Evolutionary conservation across 2,888 invertebrate species (phyloP).

Genomic region (Leucania comma): DNA sequence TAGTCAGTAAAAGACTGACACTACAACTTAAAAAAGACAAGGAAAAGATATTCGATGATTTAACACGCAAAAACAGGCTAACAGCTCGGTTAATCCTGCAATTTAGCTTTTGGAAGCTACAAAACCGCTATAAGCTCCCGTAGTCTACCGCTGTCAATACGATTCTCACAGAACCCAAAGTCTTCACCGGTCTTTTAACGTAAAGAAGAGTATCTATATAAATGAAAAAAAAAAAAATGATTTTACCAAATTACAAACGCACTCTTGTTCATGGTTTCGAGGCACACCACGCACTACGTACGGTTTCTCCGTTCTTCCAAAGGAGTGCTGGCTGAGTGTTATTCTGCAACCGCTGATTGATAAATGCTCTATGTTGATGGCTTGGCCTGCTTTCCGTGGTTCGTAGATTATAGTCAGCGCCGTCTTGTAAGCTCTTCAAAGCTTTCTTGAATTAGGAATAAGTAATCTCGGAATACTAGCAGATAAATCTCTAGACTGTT

Average conservation of each 20-base stretch:
- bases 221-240: background rate
- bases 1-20: too few relatives aligned
- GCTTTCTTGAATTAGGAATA: background rate
- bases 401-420: too few relatives aligned
- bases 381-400: too few relatives aligned
- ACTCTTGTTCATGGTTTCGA: slow-evolving; percentile 42
- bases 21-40: too few relatives aligned
- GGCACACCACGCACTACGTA: slow-evolving; percentile 13
- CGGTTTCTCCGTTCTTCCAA: background rate
- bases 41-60: too few relatives aligned
- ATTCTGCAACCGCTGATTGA: slow-evolving; percentile 43
- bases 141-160: background rate
- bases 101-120: background rate
- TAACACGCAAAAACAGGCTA: too few relatives aligned
- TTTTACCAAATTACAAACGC: slow-evolving; percentile 38
- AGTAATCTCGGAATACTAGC: too few relatives aligned
- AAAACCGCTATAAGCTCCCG: background rate
- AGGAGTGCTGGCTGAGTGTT: background rate
- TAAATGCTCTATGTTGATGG: background rate
- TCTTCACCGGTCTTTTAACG: background rate
- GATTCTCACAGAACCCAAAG: background rate
- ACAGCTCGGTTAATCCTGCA: too few relatives aligned
- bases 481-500: too few relatives aligned
- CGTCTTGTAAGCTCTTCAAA: background rate
- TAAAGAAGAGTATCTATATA: background rate